Evolutionary conservation across 2,797 vertebrate species (phyloP).

Genomic region (Alexandromys oeconomus): DNA sequence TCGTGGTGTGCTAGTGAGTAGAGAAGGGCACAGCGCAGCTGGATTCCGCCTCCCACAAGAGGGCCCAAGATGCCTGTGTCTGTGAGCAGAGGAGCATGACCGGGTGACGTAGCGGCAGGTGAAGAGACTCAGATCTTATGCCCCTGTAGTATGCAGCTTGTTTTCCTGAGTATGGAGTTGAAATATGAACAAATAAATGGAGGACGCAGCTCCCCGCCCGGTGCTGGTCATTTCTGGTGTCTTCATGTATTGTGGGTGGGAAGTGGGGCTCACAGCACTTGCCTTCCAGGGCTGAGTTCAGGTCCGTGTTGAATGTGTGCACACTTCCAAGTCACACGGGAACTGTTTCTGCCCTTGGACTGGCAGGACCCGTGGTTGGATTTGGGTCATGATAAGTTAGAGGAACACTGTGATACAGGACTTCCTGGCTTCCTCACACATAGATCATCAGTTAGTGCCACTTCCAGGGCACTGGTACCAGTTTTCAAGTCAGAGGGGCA

Average conservation of each 20-base stretch:
- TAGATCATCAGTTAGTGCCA: background rate
- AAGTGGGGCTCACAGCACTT: background rate
- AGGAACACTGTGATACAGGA: background rate
- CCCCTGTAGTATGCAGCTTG: background rate
- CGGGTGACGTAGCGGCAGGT: background rate
- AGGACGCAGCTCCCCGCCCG: background rate
- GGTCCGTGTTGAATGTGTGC: background rate
- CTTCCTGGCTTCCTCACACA: background rate
- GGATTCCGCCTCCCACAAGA: background rate
- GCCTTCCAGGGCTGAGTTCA: background rate
- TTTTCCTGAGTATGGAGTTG: background rate
- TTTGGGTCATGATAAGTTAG: background rate
- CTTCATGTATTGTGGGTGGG: background rate
- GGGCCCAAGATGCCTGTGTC: background rate
- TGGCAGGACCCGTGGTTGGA: background rate
- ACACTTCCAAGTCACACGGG: background rate
- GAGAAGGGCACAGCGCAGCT: background rate
- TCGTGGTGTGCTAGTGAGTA: fast-evolving
- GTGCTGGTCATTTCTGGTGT: background rate
- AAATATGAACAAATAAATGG: background rate
- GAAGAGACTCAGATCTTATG: background rate
- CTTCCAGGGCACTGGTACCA: background rate
- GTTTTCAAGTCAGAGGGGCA: background rate
- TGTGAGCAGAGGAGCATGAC: background rate
- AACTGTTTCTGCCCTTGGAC: background rate